Evolutionary conservation across 2,113 vertebrate genomes (phyloP), one percentile per base, ranked within the genome.

Genomic region (Probosciger aterrimus): DNA sequence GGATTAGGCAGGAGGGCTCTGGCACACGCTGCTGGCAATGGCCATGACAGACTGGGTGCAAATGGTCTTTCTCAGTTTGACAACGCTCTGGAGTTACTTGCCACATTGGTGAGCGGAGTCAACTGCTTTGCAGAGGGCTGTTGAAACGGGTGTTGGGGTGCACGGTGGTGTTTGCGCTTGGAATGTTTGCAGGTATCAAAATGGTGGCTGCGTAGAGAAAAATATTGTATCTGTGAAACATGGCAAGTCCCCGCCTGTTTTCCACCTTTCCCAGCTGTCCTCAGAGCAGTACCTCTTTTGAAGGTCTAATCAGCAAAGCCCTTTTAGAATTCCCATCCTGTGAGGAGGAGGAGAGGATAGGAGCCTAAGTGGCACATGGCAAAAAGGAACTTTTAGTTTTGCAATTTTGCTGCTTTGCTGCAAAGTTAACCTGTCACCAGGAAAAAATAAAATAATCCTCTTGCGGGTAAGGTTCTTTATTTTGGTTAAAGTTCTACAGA

Each of bases 61-160:
- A 53, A 47, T 55, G 82, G 57, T 14, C 14, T 82, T 80, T 80
- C 90, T 91, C 87, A n/a, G 82, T 0, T 2, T 25, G 86, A 85
- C 84, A 43, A 11, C 6, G 22, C 69, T 25, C 35, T 22, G 64
- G 49, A 24, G 65, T 31, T 19, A 4, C 47, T 82, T 2, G 22
- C 57, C 3, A 7, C 41, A 0, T 19, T 10, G 17, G 39, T 0
- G 3, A 74, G 37, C 0, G 3, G 46, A 23, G 23, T 18, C 64
- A 18, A 3, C 68, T 10, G 60, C 69, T 70, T 50, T 55, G 69
- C 39, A 16, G 59, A n/a, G 52, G 0, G 0, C 39, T n/a, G 22
- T 8, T 0, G 0, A 19, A 71, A 35, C 3, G 9, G 18, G 35
- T 10, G 43, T 7, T 23, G 67, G 75, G 82, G 15, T 4, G 3